phyloP scores from a whole-genome alignment of 1,140 invertebrate genomes.

The Bacillus rossius region DNA sequence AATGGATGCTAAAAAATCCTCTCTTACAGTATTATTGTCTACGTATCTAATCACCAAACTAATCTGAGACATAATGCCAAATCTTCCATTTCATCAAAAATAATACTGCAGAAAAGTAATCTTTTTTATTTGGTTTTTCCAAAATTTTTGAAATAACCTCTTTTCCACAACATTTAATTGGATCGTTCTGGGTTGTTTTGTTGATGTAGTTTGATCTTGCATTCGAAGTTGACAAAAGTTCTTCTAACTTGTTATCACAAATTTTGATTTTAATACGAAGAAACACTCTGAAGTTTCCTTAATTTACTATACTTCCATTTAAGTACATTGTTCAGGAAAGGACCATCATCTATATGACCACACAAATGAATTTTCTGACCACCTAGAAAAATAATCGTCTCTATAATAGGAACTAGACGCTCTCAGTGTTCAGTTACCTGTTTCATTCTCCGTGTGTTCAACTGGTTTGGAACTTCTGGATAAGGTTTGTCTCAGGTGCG shows the following conservation, averaged over 20 bases:
- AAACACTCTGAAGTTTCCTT: conserved; percentile 30
- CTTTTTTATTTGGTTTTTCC: conserved; percentile 19
- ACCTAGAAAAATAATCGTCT: conserved; percentile 25
- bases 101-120: conserved; percentile 22
- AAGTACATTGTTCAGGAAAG: neutral
- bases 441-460: conserved; percentile 4
- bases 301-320: conserved; percentile 13
- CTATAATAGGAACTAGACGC: conserved; percentile 22
- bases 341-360: conserved; percentile 27
- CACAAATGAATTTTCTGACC: conserved; percentile 28
- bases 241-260: conserved; percentile 24
- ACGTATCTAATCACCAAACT: too few species aligned
- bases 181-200: conserved; percentile 30
- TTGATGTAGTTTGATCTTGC: conserved; percentile 29
- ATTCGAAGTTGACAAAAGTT: conserved; percentile 25
- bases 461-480: conserved; percentile 9
- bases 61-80: too few species aligned
- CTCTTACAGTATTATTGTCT: too few species aligned
- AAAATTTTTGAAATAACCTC: conserved; percentile 25
- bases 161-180: conserved; percentile 27
- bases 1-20: too few species aligned
- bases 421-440: conserved; percentile 26
- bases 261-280: conserved; percentile 23
- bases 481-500: conserved; percentile 12
- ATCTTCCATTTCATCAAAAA: conserved; percentile 35